Base-by-base conservation (phyloP, 1,140 invertebrate species). In the Geopemphigus sp. region DNA sequence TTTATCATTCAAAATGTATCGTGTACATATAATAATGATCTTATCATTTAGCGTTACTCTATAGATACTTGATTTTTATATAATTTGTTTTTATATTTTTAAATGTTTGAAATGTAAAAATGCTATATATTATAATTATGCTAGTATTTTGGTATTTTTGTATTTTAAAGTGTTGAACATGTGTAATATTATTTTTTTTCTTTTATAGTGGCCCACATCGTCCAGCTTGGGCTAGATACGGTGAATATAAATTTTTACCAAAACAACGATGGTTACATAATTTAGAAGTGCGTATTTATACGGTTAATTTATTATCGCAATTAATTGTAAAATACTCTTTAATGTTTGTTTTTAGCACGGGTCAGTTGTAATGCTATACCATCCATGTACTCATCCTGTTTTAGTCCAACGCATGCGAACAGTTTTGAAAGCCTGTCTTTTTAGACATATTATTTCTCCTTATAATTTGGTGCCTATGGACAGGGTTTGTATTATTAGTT, bases 211-310 rank as follows among this genome's bases (percentile, higher is more conserved):
- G 94, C 53, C 85, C 89, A 47, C 94, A 94, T 85, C 88, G 94
- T 82, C 92, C 93, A 32, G 85, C 94, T 15, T 95, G 94, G 90
- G 90, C 94, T 14, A 86, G 88, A 63, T 96, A 92, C 86, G 95
- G 95, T 56, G 92, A 93, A 85, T 96, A 96, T 84, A 88, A 86
- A 78, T 96, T 91, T 86, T 81, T 95, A 56, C 95, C 95, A 11
- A 88, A 86, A 72, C 94, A 96, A 84, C 86, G 95, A 83, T 96
- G 94, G 92, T 82, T 96, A 11, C 93, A 95, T 83, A 94, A 89
- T 85, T 86, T 96, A 50, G 94, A 95, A 86, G 90, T 91, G 86
- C 84, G 76, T 83, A 73, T 59, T 39, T 39, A 39, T 22, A 57
- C n/a, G 22, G 6, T 57, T 57, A 8, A 57, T 57, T 17, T 53